Evolutionary conservation across 1,140 invertebrate species (phyloP).

Genomic region (Penaeus vannamei): DNA sequence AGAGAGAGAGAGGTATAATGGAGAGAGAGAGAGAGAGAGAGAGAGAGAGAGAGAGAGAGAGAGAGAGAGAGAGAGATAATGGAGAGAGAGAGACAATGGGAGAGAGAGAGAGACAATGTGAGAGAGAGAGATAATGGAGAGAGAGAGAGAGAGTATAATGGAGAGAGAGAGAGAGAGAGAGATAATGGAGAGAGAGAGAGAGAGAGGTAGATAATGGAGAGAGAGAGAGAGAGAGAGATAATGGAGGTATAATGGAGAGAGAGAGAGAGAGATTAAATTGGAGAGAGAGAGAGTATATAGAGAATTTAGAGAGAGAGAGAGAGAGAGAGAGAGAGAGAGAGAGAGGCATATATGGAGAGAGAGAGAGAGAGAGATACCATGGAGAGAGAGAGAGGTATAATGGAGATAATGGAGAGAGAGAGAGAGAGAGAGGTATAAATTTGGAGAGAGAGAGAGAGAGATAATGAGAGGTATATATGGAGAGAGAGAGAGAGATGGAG

Average conservation of each 20-base stretch:
- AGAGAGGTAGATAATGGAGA: too few species aligned
- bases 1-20: not conserved
- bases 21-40: slow-evolving; percentile 38
- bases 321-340: not conserved
- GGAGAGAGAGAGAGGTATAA: too few species aligned
- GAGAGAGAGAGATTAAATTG: not conserved
- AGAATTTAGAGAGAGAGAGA: not conserved
- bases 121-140: not conserved
- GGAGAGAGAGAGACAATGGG: too few species aligned
- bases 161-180: slow-evolving; percentile 1
- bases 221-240: slow-evolving; percentile 14
- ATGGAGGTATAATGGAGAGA: not conserved
- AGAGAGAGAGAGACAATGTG: slow-evolving; percentile 1
- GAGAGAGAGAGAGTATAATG: too few species aligned
- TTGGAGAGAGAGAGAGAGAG: too few species aligned
- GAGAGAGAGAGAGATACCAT: too few species aligned
- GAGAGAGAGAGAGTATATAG: too few species aligned
- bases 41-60: slow-evolving; percentile 12
- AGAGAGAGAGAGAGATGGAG: too few species aligned
- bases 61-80: not conserved
- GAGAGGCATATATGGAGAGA: too few species aligned
- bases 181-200: not conserved
- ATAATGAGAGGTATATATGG: too few species aligned
- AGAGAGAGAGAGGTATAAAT: too few species aligned
- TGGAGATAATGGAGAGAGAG: too few species aligned